Percentiles rank a stretch among this genome's conserved stretches.
phyloP scores from a whole-genome alignment of 2,113 vertebrate species.

The Melospiza melodia region DNA sequence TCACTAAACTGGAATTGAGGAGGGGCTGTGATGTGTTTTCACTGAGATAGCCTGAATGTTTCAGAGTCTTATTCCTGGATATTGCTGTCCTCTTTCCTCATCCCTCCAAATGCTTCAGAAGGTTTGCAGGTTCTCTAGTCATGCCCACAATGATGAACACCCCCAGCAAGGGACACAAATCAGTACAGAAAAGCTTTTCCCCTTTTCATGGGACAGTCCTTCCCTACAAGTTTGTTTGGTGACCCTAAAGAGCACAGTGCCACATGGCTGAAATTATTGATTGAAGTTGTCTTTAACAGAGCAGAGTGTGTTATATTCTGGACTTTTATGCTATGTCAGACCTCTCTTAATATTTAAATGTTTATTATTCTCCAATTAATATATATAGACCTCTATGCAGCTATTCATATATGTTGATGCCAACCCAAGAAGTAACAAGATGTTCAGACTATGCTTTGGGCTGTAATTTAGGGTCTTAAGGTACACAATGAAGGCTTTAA shows the following conservation, averaged over 20 bases:
- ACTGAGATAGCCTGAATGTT: not conserved
- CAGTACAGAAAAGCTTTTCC: not conserved
- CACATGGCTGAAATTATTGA: not conserved
- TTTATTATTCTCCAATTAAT: not conserved
- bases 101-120: not conserved
- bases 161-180: not conserved
- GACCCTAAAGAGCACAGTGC: not conserved
- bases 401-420: not conserved
- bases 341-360: not conserved
- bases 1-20: not conserved
- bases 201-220: not conserved
- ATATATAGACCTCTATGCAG: not conserved
- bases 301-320: not conserved
- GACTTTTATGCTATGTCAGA: not conserved
- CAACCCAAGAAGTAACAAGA: not conserved
- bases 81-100: not conserved
- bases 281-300: not conserved
- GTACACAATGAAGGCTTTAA: not conserved
- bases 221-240: not conserved
- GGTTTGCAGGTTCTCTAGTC: not conserved
- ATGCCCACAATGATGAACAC: rapidly evolving
- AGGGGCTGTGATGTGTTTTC: not conserved
- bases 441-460: not conserved
- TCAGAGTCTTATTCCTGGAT: not conserved
- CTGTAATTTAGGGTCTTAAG: not conserved